Evolutionary conservation across 2,113 vertebrate genomes (phyloP).

Genomic region (Bufo gargarizans): DNA sequence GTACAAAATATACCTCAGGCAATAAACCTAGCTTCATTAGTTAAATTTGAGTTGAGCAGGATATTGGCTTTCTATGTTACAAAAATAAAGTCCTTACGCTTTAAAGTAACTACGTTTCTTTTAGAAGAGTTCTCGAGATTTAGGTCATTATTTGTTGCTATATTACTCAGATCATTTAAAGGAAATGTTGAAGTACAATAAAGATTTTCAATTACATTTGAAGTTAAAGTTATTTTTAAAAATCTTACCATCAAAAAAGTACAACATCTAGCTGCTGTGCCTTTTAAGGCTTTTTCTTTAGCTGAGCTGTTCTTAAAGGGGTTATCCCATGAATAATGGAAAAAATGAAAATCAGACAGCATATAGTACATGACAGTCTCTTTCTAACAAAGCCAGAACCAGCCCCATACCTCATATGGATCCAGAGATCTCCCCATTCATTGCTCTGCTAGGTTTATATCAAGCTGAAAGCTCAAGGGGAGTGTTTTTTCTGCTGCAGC

Average conservation of each 20-base stretch:
- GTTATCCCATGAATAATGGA: too few species aligned
- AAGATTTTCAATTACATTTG: neutral
- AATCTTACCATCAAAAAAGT: neutral
- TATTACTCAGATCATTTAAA: neutral
- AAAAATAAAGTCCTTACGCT: slow-evolving; percentile 40
- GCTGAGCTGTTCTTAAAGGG: neutral
- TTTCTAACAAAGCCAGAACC: too few species aligned
- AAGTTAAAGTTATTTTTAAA: neutral
- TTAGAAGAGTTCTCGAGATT: neutral
- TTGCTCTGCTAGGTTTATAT: too few species aligned
- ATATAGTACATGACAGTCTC: too few species aligned
- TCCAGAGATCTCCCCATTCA: too few species aligned
- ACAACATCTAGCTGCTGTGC: neutral
- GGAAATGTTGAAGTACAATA: neutral
- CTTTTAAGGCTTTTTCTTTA: neutral
- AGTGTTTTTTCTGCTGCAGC: too few species aligned
- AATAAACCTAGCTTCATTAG: slow-evolving; percentile 53
- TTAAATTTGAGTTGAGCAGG: slow-evolving; percentile 46
- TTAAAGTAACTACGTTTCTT: slow-evolving; percentile 11
- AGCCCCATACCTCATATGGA: too few species aligned
- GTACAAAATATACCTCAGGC: slow-evolving; percentile 52
- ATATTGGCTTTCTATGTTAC: slow-evolving; percentile 39
- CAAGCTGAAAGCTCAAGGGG: too few species aligned
- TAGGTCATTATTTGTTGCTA: neutral
- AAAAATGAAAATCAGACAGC: too few species aligned